phyloP scores from a whole-genome alignment of 2,113 vertebrate species.

The Numenius arquata region DNA sequence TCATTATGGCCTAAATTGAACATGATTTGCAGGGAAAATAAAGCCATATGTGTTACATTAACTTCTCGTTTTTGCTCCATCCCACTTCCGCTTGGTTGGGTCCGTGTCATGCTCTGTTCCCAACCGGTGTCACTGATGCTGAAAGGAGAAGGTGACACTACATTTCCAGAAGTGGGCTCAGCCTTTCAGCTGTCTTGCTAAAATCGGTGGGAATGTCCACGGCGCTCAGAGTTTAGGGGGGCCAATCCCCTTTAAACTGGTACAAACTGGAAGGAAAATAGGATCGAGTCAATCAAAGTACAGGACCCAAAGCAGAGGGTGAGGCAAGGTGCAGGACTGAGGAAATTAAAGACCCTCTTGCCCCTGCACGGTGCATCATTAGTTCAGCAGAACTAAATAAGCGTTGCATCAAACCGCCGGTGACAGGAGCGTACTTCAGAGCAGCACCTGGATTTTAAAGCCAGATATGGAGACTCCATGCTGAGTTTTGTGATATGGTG shows the following conservation, averaged over 20 bases:
- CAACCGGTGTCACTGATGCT: background rate
- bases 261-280: background rate
- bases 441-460: background rate
- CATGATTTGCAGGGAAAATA: constrained; percentile 60
- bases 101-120: background rate
- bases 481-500: background rate
- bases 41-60: constrained; percentile 57
- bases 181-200: background rate
- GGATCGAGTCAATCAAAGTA: fast-evolving
- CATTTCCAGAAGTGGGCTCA: background rate
- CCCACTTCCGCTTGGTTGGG: background rate
- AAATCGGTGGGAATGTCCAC: background rate
- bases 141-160: background rate
- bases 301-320: background rate
- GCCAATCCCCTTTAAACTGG: background rate
- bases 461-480: background rate
- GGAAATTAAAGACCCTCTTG: background rate
- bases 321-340: background rate
- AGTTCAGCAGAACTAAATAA: background rate
- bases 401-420: background rate
- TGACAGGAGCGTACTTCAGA: background rate
- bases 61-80: constrained; percentile 29
- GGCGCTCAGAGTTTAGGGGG: background rate
- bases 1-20: constrained; percentile 54
- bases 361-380: background rate